These are phyloP conservation scores for Caenorhabditis uteleia DNA, from an alignment of 2,888 invertebrate species.

Conservation along the genomic window DNA sequence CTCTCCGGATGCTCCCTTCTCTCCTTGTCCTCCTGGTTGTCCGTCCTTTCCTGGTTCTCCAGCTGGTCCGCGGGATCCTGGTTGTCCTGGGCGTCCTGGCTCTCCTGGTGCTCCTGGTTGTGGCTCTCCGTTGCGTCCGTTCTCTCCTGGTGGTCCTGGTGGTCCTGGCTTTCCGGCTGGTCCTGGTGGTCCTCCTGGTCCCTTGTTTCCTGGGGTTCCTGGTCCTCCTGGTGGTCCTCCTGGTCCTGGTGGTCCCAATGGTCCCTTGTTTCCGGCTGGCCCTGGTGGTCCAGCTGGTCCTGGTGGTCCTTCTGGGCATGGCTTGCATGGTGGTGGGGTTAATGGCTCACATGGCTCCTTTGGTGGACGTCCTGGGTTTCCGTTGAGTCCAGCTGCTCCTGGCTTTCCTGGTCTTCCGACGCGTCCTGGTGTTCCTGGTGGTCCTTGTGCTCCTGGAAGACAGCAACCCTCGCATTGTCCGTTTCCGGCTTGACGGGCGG, in stretches of 20 bases:
- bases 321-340: slow-evolving; percentile 69
- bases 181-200: slow-evolving; percentile 49
- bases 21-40: slow-evolving; percentile 43
- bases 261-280: slow-evolving; percentile 54
- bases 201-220: slow-evolving; percentile 45
- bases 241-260: slow-evolving; percentile 51
- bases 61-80: slow-evolving; percentile 48
- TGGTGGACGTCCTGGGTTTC: slow-evolving; percentile 67
- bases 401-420: slow-evolving; percentile 67
- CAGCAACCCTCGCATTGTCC: slow-evolving; percentile 59
- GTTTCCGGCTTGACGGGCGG: slow-evolving; percentile 54
- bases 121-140: slow-evolving; percentile 39
- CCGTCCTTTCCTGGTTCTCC: slow-evolving; percentile 50
- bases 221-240: slow-evolving; percentile 45
- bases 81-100: slow-evolving; percentile 51
- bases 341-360: slow-evolving; percentile 64
- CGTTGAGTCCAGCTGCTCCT: slow-evolving; percentile 67
- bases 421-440: slow-evolving; percentile 62
- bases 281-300: slow-evolving; percentile 57
- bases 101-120: slow-evolving; percentile 49
- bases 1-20: slow-evolving; percentile 50
- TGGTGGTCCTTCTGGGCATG: slow-evolving; percentile 61
- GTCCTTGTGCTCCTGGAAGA: slow-evolving; percentile 62
- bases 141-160: slow-evolving; percentile 45
- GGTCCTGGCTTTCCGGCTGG: slow-evolving; percentile 48